Base-by-base conservation (phyloP, 2,797 vertebrate species). In the Sebastes matsubarae region DNA sequence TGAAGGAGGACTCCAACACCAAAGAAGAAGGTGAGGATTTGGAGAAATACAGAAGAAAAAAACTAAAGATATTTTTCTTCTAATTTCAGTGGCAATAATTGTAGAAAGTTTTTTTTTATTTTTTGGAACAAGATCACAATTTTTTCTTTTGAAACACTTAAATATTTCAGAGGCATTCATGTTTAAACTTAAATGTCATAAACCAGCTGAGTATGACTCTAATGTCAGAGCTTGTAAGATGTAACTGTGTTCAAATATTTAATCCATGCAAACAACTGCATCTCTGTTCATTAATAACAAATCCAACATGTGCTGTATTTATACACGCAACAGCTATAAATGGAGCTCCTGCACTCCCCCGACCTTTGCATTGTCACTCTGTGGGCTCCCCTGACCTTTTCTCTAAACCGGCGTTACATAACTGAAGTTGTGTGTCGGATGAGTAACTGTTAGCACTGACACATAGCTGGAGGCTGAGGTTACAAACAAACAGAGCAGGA, bases 361-460 rank as follows among this genome's bases (percentile, higher is more conserved):
- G 59, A 60, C 52, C 34, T 58, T 71, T 77, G 7, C 34, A 30
- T 71, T 68, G 50, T 79, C 2, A 2, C 65, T 74, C 74, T 1
- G 16, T 66, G 87, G 86, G 81, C 25, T 89, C 72, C 81, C 88
- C 89, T 88, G 89, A 92, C 83, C 91, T 91, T 90, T 22, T 79
- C 66, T 70, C 6, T 54, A 59, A 88, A 61, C 50, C 72, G 2
- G 22, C 3, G 14, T 83, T 80, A n/a, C 77, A 82, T 92, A 84
- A 88, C 74, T 79, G 12, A 73, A 72, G 38, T 27, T 74, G 77
- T 86, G 72, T 72, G 46, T 83, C 80, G 78, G 74, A 81, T 20
- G 9, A 58, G 46, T 59, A 25, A 50, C 70, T 9, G 0, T 29
- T 14, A 36, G 6, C 9, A 5, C 32, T 68, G 77, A 65, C 27